Evolutionary conservation across 1,140 invertebrate species (phyloP).

Genomic region (Nasonia longicornis): DNA sequence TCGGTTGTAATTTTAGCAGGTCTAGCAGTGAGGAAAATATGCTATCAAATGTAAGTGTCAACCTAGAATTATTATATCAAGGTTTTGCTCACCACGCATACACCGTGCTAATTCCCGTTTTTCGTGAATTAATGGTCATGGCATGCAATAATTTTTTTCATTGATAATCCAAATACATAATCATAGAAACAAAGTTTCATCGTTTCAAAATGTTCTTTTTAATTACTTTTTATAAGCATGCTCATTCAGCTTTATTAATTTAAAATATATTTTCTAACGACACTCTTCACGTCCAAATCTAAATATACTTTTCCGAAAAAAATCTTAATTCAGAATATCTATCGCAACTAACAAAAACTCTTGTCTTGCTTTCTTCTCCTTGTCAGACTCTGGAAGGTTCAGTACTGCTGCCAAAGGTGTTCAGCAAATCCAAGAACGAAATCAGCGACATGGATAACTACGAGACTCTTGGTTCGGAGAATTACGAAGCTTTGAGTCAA

Average conservation of each 20-base stretch:
- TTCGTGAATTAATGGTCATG: not conserved
- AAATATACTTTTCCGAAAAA: not conserved
- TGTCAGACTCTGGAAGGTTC: slow-evolving; percentile 58
- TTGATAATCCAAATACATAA: not conserved
- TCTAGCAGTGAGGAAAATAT: slow-evolving; percentile 68
- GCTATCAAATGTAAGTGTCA: slow-evolving; percentile 58
- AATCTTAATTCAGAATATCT: not conserved
- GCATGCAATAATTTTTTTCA: not conserved
- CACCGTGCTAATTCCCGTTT: not conserved
- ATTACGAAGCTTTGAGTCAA: slow-evolving; percentile 47
- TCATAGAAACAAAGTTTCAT: not conserved
- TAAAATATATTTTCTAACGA: not conserved
- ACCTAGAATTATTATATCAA: not conserved
- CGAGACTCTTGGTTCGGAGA: slow-evolving; percentile 47
- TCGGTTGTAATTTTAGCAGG: slow-evolving; percentile 61
- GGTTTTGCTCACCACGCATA: not conserved
- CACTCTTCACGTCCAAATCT: not conserved
- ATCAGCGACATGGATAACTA: slow-evolving; percentile 59
- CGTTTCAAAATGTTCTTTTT: too few relatives aligned
- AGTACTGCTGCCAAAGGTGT: slow-evolving; percentile 55
- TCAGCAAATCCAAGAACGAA: slow-evolving; percentile 67
- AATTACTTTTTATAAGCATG: not conserved
- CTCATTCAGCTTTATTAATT: not conserved
- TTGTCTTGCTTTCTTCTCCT: slow-evolving; percentile 49
- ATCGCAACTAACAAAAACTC: slow-evolving; percentile 45